Percentiles rank a stretch among this genome's conserved stretches.
These are phyloP conservation scores for Chrosomus eos DNA, from an alignment of 2,797 vertebrate genomes.

Conservation along the genomic window DNA sequence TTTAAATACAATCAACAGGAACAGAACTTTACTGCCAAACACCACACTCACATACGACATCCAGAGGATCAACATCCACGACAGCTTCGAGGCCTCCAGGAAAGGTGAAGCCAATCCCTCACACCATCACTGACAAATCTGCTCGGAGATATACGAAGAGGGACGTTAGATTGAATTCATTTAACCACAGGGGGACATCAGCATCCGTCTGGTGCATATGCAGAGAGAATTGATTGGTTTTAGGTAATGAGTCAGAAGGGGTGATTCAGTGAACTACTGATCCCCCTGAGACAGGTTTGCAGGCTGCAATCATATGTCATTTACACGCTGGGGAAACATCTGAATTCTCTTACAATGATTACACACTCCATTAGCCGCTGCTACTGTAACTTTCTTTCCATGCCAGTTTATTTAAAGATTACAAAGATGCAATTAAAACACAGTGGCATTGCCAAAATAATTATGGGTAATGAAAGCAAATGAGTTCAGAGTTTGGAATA, in stretches of 20 bases:
- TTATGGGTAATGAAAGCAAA: background rate
- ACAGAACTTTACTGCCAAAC: constrained; percentile 97
- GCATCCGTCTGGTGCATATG: constrained; percentile 68
- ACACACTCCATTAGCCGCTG: constrained; percentile 58
- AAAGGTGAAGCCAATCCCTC: constrained; percentile 84
- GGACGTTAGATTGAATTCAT: constrained; percentile 67
- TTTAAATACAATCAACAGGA: constrained; percentile 99
- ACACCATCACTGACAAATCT: background rate
- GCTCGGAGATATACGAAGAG: background rate
- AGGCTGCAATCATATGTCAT: constrained; percentile 72
- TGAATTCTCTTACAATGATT: constrained; percentile 69
- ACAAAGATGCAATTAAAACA: constrained; percentile 45
- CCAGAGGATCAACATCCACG: constrained; percentile 99
- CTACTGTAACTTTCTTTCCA: constrained; percentile 61
- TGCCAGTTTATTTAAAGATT: constrained; percentile 49
- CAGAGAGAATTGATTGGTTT: constrained; percentile 74
- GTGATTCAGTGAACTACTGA: constrained; percentile 71
- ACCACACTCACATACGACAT: constrained; percentile 98
- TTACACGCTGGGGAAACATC: constrained; percentile 72
- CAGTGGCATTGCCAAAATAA: background rate
- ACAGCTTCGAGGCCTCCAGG: constrained; percentile 98
- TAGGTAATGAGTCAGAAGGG: constrained; percentile 73
- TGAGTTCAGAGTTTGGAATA: background rate
- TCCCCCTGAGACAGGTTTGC: constrained; percentile 69
- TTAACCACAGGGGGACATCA: constrained; percentile 64